Base-by-base conservation (phyloP, 2,888 invertebrate species). In the Pyralis farinalis region DNA sequence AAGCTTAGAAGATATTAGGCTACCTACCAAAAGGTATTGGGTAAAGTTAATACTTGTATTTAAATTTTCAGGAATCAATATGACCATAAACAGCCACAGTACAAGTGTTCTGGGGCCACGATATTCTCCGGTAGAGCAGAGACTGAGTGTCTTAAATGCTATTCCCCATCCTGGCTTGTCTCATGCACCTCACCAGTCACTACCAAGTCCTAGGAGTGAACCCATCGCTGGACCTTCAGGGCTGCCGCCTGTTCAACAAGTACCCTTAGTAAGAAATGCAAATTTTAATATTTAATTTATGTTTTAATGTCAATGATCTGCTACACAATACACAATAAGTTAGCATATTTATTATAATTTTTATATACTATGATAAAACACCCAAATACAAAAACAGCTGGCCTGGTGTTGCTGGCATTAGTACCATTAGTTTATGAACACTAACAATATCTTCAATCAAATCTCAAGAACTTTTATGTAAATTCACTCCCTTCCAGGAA, bases 201-300 rank as follows among this genome's bases (percentile, higher is more conserved):
- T 93, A 68, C 86, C 93, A 43, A 93, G 93, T 63, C 93, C 93
- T 34, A 89, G 93, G 61, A 91, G 91, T 65, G 94, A 94, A 71
- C 93, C 94, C 25, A 89, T 94, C 36, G 93, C 95, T 48, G 95
- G 95, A 48, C 95, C 95, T n/a, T 95, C 95, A 34, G 95, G 95
- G 50, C 88, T 96, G 68, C 94, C 95, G 43, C 96, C 96, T 44
- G 95, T 96, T 62, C 96, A 96, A 85, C 94, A 95, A 92, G 96
- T 95, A 80, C 96, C 96, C 75, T 91, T 96, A 91, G 96, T 96
- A 84, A 92, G 60, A 22, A 36, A 16, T 16, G 16, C 16, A 16
- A 4, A 16, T 16, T 37, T 4, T 34, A 11, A 12, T 4, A 4
- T 39, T 38, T 30, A 33, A 41, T 34, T 40, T n/a, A n/a, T n/a